Conservation (phyloP, 2,113 vertebrate species). For the Vidua macroura region DNA sequence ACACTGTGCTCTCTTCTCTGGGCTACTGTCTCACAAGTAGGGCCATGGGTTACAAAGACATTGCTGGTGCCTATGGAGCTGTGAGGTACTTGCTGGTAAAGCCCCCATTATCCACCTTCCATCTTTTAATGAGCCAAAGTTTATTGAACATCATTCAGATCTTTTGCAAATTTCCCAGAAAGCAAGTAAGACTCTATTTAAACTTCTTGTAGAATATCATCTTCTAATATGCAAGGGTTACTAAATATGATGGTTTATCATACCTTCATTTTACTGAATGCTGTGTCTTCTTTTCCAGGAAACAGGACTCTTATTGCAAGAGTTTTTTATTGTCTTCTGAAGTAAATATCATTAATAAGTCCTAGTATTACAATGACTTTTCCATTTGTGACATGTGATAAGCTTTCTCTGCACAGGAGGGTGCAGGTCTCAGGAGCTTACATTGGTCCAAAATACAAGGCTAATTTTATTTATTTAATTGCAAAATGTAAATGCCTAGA, state of each 20-base stretch:
- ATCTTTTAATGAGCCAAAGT: neutral
- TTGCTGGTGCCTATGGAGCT: neutral
- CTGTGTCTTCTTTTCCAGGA: neutral
- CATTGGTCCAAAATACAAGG: neutral
- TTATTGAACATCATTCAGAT: neutral
- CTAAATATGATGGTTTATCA: neutral
- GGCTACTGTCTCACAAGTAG: neutral
- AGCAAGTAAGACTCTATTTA: neutral
- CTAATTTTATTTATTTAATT: neutral
- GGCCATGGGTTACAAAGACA: fast-evolving
- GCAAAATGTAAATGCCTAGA: neutral
- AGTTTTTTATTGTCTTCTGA: neutral
- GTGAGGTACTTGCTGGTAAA: neutral
- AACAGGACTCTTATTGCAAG: neutral
- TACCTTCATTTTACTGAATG: neutral
- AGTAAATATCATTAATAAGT: neutral
- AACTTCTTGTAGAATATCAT: neutral
- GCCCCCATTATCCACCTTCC: neutral
- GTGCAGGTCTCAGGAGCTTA: neutral
- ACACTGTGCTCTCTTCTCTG: neutral
- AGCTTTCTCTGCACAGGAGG: neutral
- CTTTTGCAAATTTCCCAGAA: neutral
- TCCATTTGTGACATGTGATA: neutral
- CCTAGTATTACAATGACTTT: neutral
- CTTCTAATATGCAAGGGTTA: neutral